Evolutionary conservation across 2,113 vertebrate species (phyloP).

Genomic region (Corvus moneduloides): DNA sequence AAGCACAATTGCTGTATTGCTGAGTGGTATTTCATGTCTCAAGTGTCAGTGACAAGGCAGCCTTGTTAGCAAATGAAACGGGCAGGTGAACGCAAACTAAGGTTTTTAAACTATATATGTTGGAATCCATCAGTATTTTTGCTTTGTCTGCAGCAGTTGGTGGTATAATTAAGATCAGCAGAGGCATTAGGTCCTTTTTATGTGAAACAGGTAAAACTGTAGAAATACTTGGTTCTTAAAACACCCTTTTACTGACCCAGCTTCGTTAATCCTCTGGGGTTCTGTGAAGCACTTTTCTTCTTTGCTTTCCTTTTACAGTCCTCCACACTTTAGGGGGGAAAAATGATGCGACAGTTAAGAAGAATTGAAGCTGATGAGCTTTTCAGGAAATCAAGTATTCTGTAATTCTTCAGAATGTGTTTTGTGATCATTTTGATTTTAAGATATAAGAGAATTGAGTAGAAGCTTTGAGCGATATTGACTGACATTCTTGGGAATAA

Average conservation of each 20-base stretch:
- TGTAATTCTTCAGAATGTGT: background rate
- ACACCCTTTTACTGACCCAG: background rate
- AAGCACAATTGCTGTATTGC: background rate
- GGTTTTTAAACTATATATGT: rapidly evolving
- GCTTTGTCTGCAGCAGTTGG: background rate
- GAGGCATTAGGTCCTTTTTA: background rate
- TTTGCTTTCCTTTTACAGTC: background rate
- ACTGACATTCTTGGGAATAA: constrained; percentile 17
- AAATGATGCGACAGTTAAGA: background rate
- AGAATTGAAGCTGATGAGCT: background rate
- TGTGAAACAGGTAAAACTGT: background rate
- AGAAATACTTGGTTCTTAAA: background rate
- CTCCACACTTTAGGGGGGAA: background rate
- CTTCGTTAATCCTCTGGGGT: background rate
- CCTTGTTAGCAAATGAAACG: background rate
- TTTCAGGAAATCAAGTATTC: background rate
- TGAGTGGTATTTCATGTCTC: background rate
- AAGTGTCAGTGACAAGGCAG: background rate
- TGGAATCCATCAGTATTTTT: background rate
- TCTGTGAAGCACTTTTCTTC: background rate
- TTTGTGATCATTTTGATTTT: background rate
- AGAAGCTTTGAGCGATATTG: constrained; percentile 18
- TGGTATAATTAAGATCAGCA: background rate
- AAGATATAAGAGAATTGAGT: background rate
- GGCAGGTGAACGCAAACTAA: background rate